Percentiles rank a stretch among this genome's conserved stretches.
phyloP scores from a whole-genome alignment of 2,113 vertebrate genomes.

The Acanthochromis polyacanthus region DNA sequence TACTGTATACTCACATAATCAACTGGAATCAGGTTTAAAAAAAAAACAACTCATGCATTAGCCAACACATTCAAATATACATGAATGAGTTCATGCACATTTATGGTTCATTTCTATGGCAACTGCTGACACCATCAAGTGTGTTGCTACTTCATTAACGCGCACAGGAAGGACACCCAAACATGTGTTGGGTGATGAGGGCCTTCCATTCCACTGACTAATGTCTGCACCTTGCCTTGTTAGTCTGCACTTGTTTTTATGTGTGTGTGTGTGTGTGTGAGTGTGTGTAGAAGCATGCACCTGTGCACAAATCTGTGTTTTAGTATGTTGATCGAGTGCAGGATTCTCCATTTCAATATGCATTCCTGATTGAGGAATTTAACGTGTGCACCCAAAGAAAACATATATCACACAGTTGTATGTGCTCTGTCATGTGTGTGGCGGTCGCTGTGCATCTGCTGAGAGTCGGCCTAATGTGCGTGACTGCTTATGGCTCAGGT shows the following conservation, averaged over 20 bases:
- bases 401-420: too few relatives aligned
- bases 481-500: constrained; percentile 47
- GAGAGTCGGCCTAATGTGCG: constrained; percentile 42
- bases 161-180: background rate
- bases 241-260: constrained; percentile 7
- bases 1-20: constrained; percentile 24
- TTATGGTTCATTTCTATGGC: constrained; percentile 6
- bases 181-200: constrained; percentile 12
- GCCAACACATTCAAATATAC: constrained; percentile 29
- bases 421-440: background rate
- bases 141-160: constrained; percentile 26
- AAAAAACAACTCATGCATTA: constrained; percentile 28
- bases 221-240: constrained; percentile 50
- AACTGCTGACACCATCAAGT: constrained; percentile 23
- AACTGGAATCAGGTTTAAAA: constrained; percentile 28
- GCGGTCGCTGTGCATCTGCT: constrained; percentile 32
- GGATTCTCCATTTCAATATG: too few relatives aligned
- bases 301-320: background rate
- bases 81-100: constrained; percentile 19
- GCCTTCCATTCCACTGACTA: constrained; percentile 28
- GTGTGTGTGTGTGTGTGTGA: background rate
- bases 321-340: too few relatives aligned
- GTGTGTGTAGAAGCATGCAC: constrained; percentile 26
- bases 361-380: too few relatives aligned
- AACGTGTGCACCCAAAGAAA: too few relatives aligned